Percentiles rank a stretch among this genome's conserved stretches.
These are phyloP conservation scores for Basileuterus tristriatus DNA, from an alignment of 2,797 vertebrate species.

Conservation along the genomic window DNA sequence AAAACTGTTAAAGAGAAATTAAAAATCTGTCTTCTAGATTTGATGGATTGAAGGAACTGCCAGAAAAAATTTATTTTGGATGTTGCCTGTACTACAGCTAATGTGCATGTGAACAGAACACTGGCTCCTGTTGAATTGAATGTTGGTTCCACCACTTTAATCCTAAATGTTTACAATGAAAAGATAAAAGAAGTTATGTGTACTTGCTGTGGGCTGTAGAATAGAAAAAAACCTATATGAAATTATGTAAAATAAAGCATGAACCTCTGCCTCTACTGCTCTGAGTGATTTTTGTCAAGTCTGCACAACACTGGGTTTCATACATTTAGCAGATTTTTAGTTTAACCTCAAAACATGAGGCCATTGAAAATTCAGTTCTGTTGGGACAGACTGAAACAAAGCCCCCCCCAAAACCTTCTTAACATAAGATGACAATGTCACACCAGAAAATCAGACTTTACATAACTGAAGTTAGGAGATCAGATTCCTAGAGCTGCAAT, in stretches of 20 bases:
- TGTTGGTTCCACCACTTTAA: slow-evolving; percentile 67
- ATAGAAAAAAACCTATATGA: neutral
- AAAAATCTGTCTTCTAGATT: neutral
- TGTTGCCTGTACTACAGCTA: slow-evolving; percentile 42
- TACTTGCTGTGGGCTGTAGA: slow-evolving; percentile 7
- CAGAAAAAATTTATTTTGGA: slow-evolving; percentile 53
- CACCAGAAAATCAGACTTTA: neutral
- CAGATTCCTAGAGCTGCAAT: neutral
- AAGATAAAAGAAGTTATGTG: slow-evolving; percentile 68
- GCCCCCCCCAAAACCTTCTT: neutral
- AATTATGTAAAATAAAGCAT: slow-evolving; percentile 23
- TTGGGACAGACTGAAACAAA: neutral
- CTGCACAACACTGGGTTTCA: neutral
- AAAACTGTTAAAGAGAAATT: neutral
- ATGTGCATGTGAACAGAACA: slow-evolving; percentile 21
- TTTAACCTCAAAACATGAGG: neutral
- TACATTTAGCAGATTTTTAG: neutral
- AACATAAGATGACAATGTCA: rapidly evolving
- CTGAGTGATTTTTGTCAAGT: neutral
- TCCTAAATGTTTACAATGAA: slow-evolving; percentile 61
- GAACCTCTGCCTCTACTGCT: neutral
- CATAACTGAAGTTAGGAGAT: neutral
- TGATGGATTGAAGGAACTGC: neutral
- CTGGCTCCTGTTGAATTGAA: slow-evolving; percentile 63
- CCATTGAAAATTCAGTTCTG: neutral